Conservation (phyloP, 2,888 invertebrate genomes). For the Drosophila mayaguana region DNA sequence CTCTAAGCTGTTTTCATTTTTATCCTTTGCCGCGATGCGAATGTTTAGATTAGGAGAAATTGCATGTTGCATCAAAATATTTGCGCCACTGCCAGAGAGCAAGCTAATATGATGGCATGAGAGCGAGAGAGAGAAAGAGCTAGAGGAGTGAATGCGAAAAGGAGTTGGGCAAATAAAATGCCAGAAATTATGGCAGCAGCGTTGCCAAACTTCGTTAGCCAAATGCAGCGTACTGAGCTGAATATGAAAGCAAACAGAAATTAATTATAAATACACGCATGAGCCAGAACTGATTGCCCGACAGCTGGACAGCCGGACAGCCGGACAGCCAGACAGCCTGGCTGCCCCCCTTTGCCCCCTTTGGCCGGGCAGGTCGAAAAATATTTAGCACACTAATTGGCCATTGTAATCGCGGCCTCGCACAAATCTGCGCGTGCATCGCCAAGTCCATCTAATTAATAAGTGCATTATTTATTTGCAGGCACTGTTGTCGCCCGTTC, state of each 20-base stretch:
- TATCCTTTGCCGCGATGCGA: slow-evolving; percentile 60
- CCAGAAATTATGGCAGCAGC: slow-evolving; percentile 23
- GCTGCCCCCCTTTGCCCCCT: too few relatives aligned
- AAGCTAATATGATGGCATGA: slow-evolving; percentile 39
- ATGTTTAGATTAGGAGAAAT: slow-evolving; percentile 77
- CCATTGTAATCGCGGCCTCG: slow-evolving; percentile 33
- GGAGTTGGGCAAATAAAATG: slow-evolving; percentile 16
- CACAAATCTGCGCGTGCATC: slow-evolving; percentile 23
- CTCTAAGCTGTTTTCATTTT: slow-evolving; percentile 65
- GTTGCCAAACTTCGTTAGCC: slow-evolving; percentile 57
- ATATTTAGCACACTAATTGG: slow-evolving; percentile 44
- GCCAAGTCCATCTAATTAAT: slow-evolving; percentile 41
- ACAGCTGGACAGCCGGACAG: background rate
- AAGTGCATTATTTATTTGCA: slow-evolving; percentile 43
- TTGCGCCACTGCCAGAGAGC: slow-evolving; percentile 43
- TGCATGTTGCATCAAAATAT: slow-evolving; percentile 79
- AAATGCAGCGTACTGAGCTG: slow-evolving; percentile 52
- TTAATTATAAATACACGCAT: slow-evolving; percentile 67
- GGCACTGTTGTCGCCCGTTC: slow-evolving; percentile 15
- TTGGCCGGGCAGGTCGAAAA: slow-evolving; percentile 21
- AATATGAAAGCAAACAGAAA: slow-evolving; percentile 51
- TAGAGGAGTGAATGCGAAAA: background rate
- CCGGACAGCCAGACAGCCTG: too few relatives aligned
- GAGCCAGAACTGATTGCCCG: slow-evolving; percentile 28
- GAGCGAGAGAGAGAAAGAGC: background rate